Evolutionary conservation across 1,140 invertebrate species (phyloP).

Genomic region (Thaumetopoea pityocampa): DNA sequence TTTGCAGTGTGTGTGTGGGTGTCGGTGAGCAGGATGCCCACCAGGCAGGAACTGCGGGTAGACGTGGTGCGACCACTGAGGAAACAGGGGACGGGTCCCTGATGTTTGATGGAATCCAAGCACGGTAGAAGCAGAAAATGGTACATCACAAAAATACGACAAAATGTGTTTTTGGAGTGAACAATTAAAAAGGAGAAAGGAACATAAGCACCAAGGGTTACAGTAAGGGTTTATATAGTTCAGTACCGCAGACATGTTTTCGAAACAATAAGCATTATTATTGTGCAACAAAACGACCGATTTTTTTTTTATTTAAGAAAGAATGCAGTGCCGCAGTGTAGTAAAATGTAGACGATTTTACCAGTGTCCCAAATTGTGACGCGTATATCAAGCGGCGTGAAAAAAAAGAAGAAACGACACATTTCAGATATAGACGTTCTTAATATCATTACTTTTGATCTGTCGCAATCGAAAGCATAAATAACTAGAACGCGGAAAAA

Average conservation of each 20-base stretch:
- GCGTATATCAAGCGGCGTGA: slow-evolving; percentile 71
- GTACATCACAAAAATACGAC: not conserved
- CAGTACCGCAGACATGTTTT: too few species aligned
- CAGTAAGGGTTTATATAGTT: too few species aligned
- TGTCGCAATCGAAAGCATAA: slow-evolving; percentile 20
- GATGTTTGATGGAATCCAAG: slow-evolving; percentile 8
- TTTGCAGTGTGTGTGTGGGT: slow-evolving; percentile 72
- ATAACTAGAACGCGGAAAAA: not conserved
- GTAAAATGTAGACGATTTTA: slow-evolving; percentile 57
- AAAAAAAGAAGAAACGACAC: slow-evolving; percentile 69
- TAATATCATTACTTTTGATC: slow-evolving; percentile 22
- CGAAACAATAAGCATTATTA: too few species aligned
- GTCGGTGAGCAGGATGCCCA: slow-evolving; percentile 84
- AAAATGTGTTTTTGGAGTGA: not conserved
- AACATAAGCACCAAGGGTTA: not conserved
- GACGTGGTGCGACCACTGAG: slow-evolving; percentile 94
- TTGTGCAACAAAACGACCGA: too few species aligned
- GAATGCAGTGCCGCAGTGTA: slow-evolving; percentile 32
- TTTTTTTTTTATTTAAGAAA: too few species aligned
- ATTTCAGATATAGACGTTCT: slow-evolving; percentile 47
- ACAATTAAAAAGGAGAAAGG: not conserved
- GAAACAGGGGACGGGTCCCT: slow-evolving; percentile 86
- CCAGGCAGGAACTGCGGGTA: slow-evolving; percentile 93
- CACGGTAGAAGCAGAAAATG: slow-evolving; percentile 2
- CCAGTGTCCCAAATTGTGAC: slow-evolving; percentile 73